Evolutionary conservation across 2,797 vertebrate species (phyloP).

Genomic region (Merluccius polli): DNA sequence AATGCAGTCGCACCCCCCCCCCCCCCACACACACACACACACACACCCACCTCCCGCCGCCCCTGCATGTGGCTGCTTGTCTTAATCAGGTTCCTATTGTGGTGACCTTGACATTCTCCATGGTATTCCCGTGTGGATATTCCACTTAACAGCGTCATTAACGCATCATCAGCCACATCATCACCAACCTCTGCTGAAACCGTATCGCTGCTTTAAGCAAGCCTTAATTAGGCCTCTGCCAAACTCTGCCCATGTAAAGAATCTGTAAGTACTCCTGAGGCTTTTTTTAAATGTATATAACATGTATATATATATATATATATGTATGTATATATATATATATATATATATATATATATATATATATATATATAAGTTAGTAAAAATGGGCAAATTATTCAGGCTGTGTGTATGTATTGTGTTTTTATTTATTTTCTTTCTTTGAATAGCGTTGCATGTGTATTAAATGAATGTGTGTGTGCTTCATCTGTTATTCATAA

Average conservation of each 20-base stretch:
- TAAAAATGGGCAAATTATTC: too few species aligned
- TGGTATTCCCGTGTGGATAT: constrained; percentile 22
- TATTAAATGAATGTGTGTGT: background rate
- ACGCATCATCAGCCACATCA: background rate
- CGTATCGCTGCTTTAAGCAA: constrained; percentile 32
- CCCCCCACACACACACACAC: too few species aligned
- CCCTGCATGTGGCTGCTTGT: background rate
- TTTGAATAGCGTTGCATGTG: background rate
- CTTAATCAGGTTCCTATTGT: constrained; percentile 3
- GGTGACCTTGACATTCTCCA: constrained; percentile 30
- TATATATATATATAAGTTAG: too few species aligned
- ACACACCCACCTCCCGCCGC: too few species aligned
- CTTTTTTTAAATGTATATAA: constrained; percentile 28
- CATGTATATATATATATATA: too few species aligned
- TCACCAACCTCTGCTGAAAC: background rate
- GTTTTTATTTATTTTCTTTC: background rate
- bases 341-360: background rate
- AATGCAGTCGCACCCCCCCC: too few species aligned
- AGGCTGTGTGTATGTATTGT: background rate
- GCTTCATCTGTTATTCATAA: background rate
- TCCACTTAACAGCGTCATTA: background rate
- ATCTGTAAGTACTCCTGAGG: constrained; percentile 32
- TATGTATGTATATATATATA: background rate
- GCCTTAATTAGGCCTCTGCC: constrained; percentile 31
- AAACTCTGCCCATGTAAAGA: constrained; percentile 9